Percentiles rank a stretch among this genome's conserved stretches.
Evolutionary conservation across 2,797 vertebrate genomes (phyloP).

Genomic region (Anguilla pacifica): DNA sequence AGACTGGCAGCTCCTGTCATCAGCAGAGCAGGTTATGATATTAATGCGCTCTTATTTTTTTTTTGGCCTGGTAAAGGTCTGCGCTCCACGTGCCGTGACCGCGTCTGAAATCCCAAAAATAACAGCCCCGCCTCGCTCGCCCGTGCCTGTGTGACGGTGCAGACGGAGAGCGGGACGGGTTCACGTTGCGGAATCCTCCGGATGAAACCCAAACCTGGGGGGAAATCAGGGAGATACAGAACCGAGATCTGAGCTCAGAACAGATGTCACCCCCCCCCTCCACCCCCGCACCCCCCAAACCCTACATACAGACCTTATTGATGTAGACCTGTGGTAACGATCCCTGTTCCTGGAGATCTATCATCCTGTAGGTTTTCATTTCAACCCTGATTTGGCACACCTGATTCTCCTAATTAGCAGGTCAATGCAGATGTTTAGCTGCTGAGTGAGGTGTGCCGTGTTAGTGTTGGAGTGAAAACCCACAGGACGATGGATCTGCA

Average conservation of each 20-base stretch:
- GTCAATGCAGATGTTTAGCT: too few relatives aligned
- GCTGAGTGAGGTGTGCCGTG: too few relatives aligned
- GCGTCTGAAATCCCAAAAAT: conserved; percentile 55
- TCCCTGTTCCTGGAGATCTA: too few relatives aligned
- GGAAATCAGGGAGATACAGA: conserved; percentile 55
- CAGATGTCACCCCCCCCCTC: conserved; percentile 69
- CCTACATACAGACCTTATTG: conserved; percentile 68
- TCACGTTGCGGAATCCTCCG: conserved; percentile 51
- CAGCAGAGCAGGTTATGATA: conserved; percentile 63
- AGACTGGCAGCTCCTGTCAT: conserved; percentile 63
- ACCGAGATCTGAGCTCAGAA: conserved; percentile 53
- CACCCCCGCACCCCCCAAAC: too few relatives aligned
- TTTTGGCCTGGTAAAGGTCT: conserved; percentile 70
- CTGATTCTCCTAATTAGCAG: too few relatives aligned
- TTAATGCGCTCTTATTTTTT: conserved; percentile 66
- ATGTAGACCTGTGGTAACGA: conserved; percentile 49
- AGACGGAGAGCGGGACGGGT: conserved; percentile 36
- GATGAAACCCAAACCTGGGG: conserved; percentile 71
- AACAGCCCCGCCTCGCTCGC: too few relatives aligned
- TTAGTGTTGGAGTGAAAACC: too few relatives aligned
- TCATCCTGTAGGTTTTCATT: too few relatives aligned
- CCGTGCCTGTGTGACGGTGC: conserved; percentile 60
- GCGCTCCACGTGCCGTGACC: conserved; percentile 71
- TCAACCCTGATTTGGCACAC: too few relatives aligned
- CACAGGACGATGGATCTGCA: too few relatives aligned